Evolutionary conservation across 2,888 invertebrate species (phyloP), one percentile per base, ranked within the genome.

Genomic region (Odontocerum albicorne): DNA sequence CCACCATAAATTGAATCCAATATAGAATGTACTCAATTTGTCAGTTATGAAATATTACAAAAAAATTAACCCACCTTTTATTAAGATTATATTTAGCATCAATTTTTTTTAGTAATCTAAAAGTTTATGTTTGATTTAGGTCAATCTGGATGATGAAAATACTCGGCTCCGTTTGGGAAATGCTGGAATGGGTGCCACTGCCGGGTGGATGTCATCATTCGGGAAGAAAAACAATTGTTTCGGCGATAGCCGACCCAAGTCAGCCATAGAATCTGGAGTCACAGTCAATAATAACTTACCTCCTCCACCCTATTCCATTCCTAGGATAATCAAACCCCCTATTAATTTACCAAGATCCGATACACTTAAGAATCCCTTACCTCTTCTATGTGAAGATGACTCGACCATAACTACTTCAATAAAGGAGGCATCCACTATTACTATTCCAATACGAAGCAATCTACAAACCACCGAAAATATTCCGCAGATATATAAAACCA

Each of bases 401-500:
- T 20, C 45, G 13, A 21, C 55, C 4, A 12, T 52, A 2, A 56
- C 55, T 12, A 51, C 40, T 10, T 27, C 49, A 38, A 69, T 81
- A 13, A 76, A 75, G 1, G 79, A 81, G 63, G 74, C 80, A 7
- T 76, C 77, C 0, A 81, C 81, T 0, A 80, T 80, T 33, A 71
- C 79, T 17, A 76, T 79, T 55, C 81, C 81, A 1, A 68, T 81
- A 16, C 71, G 75, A 35, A 70, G 72, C 38, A 67, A 69, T 31
- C 65, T 67, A 3, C 62, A 67, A 19, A 62, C 63, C 43, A 65
- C 70, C 40, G 62, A 65, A 50, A 69, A 67, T 31, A 63, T 66
- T 17, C 62, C 72, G 32, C 75, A 75, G 10, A 80, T 79, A 56
- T 81, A 79, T 64, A 82, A 79, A 65, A 81, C 82, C 1, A 76